Evolutionary conservation across 2,888 invertebrate genomes (phyloP).

Genomic region (Drosophila recens): DNA sequence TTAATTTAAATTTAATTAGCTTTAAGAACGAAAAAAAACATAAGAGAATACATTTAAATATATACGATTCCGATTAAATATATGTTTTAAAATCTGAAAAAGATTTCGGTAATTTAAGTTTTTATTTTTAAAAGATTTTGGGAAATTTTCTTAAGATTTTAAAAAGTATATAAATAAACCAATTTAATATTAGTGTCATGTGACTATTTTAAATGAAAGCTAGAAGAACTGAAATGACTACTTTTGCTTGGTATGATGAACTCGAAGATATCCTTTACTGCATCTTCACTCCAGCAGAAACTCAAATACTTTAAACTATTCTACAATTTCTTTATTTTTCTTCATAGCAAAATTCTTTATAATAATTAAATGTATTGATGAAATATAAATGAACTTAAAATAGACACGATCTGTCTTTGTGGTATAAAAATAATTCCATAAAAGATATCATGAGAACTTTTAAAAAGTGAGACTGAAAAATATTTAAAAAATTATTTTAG

Average conservation of each 20-base stretch:
- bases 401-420: not conserved
- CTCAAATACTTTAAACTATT: too few relatives aligned
- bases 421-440: not conserved
- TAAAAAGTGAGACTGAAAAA: not conserved
- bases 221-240: too few relatives aligned
- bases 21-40: conserved; percentile 25
- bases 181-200: too few relatives aligned
- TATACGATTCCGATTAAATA: not conserved
- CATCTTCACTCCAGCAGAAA: too few relatives aligned
- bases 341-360: too few relatives aligned
- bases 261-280: too few relatives aligned
- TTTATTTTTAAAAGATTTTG: not conserved
- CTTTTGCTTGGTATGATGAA: too few relatives aligned
- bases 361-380: not conserved
- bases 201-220: too few relatives aligned
- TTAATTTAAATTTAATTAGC: conserved; percentile 36
- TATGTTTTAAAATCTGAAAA: too few relatives aligned
- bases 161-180: not conserved
- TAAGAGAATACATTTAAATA: not conserved
- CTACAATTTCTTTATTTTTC: too few relatives aligned
- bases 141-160: not conserved
- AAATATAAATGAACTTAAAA: not conserved
- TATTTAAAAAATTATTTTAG: not conserved
- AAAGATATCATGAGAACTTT: too few relatives aligned
- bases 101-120: not conserved